A percentile compares a stretch with the other conserved stretches of the same genome.
Evolutionary conservation across 23 tunicate genomes (phyloP).

Genomic region (Clavelina lepadiformis): DNA sequence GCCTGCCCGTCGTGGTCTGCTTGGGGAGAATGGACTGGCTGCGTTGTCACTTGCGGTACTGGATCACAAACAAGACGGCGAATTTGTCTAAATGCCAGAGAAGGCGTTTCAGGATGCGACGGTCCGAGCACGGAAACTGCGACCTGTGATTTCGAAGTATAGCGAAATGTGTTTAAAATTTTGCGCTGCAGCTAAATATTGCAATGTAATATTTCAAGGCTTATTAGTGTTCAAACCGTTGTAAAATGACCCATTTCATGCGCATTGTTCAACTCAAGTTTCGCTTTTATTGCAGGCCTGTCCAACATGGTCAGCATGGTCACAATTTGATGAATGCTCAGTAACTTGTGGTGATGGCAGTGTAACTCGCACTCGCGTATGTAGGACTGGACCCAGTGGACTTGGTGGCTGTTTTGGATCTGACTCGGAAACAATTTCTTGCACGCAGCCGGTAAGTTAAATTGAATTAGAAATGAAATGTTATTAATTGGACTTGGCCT

Average conservation of each 20-base stretch:
- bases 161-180: no score
- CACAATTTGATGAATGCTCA: conserved; percentile 36
- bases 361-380: conserved; percentile 15
- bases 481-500: no score
- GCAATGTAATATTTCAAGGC: not conserved
- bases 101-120: conserved; percentile 26
- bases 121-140: conserved; percentile 47
- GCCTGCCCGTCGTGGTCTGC: conserved; percentile 81
- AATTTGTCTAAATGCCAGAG: conserved; percentile 45
- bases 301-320: conserved; percentile 53
- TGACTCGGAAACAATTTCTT: conserved; percentile 7
- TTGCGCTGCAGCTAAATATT: not conserved
- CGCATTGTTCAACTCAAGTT: no score
- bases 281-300: conserved; percentile 34
- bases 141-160: conserved; percentile 47
- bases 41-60: conserved; percentile 70
- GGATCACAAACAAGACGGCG: conserved; percentile 46
- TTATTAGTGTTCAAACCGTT: not conserved
- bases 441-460: conserved; percentile 34
- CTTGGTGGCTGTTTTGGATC: conserved; percentile 39
- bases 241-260: not conserved
- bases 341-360: conserved; percentile 61
- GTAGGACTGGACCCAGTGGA: conserved; percentile 32
- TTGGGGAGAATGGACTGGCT: conserved; percentile 73
- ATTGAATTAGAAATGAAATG: no score